phyloP scores from a whole-genome alignment of 2,888 invertebrate species.

The Amphipyra tragopoginis region DNA sequence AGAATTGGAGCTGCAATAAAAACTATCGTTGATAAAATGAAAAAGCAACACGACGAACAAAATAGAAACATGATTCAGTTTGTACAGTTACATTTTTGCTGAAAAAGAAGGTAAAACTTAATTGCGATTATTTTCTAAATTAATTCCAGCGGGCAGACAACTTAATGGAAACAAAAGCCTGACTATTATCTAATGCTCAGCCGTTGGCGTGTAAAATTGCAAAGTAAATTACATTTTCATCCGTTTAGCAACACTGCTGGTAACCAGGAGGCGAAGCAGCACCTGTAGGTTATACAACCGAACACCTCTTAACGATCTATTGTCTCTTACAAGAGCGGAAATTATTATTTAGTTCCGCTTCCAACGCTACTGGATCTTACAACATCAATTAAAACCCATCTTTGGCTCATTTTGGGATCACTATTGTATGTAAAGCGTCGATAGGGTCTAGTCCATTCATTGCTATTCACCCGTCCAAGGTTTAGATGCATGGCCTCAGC shows the following conservation, averaged over 20 bases:
- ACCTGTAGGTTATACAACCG: constrained; percentile 62
- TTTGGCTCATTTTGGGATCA: constrained; percentile 53
- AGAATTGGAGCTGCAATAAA: too few species aligned
- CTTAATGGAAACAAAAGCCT: constrained; percentile 31
- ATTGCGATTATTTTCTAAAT: constrained; percentile 14
- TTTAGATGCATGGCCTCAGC: constrained; percentile 78
- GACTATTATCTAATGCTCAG: constrained; percentile 53
- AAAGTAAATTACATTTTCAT: constrained; percentile 60
- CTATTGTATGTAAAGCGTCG: constrained; percentile 60
- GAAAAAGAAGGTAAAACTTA: neutral
- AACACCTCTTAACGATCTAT: constrained; percentile 68
- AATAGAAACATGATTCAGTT: too few species aligned
- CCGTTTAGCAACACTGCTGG: constrained; percentile 55
- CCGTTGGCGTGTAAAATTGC: constrained; percentile 60
- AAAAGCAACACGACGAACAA: too few species aligned
- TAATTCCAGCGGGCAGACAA: constrained; percentile 8
- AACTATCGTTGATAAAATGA: too few species aligned
- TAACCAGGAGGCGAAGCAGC: constrained; percentile 43
- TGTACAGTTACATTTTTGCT: neutral
- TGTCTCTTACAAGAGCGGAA: constrained; percentile 70
- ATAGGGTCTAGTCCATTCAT: constrained; percentile 54
- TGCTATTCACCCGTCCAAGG: constrained; percentile 83
- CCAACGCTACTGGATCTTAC: constrained; percentile 62
- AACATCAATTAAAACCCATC: constrained; percentile 57
- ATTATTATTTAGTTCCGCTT: constrained; percentile 78